phyloP scores from a whole-genome alignment of 2,888 invertebrate species.

The Ormyrus thymus region DNA sequence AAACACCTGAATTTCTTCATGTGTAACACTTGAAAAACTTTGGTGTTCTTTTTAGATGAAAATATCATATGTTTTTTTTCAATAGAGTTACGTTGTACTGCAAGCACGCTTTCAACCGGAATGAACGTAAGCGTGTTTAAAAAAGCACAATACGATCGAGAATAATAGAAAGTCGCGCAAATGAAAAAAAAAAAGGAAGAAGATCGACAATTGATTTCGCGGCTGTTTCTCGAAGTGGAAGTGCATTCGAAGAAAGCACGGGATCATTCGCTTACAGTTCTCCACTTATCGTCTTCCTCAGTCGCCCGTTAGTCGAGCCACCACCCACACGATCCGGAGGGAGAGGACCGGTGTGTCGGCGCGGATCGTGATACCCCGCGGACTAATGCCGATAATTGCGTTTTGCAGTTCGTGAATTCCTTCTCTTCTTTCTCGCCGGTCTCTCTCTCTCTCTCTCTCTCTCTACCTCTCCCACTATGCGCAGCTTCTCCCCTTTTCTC shows the following conservation, averaged over 20 bases:
- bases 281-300: conserved; percentile 2
- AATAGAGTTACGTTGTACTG: too few species aligned
- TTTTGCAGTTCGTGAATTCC: conserved; percentile 74
- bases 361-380: conserved; percentile 73
- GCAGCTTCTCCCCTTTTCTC: background rate
- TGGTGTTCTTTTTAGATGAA: too few species aligned
- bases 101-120: too few species aligned
- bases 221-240: conserved; percentile 7
- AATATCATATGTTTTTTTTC: too few species aligned
- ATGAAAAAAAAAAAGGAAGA: background rate
- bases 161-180: conserved; percentile 5
- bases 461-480: conserved; percentile 10
- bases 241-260: conserved; percentile 3
- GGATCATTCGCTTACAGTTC: background rate
- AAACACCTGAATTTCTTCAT: too few species aligned
- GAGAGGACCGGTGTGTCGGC: conserved; percentile 43
- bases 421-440: conserved; percentile 64
- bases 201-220: background rate
- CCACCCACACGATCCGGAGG: conserved; percentile 14
- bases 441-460: conserved; percentile 57
- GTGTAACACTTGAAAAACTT: too few species aligned
- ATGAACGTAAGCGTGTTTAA: conserved; percentile 1
- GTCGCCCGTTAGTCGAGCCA: background rate
- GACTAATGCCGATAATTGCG: conserved; percentile 74
- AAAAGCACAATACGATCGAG: background rate